phyloP scores from a whole-genome alignment of 2,797 vertebrate species.

The Pipistrellus pipistrellus region DNA sequence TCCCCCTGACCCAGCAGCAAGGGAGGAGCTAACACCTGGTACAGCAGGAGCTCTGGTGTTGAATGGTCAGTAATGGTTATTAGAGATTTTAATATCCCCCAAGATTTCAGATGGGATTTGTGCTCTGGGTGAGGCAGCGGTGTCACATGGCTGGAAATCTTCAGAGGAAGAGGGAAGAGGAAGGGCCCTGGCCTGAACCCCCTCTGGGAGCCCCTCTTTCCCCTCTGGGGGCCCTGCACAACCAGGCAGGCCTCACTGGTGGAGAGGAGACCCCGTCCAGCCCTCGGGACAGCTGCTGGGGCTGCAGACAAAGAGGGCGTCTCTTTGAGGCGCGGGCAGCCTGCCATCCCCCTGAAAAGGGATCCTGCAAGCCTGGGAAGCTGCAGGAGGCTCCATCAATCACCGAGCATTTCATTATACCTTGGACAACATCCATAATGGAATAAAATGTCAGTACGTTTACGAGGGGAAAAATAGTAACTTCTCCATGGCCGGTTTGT shows the following conservation, averaged over 20 bases:
- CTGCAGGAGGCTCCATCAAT: conserved; percentile 77
- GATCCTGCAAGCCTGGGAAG: conserved; percentile 51
- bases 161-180: neutral
- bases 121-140: neutral
- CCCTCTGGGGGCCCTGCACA: neutral
- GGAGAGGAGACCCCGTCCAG: neutral
- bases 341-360: conserved; percentile 79
- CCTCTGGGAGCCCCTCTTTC: neutral
- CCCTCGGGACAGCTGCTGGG: conserved; percentile 61
- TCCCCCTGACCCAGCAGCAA: neutral
- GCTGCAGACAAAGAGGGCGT: conserved; percentile 70
- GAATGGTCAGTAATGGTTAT: neutral
- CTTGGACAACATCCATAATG: conserved; percentile 84
- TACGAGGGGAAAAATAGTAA: conserved; percentile 82
- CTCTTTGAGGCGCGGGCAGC: conserved; percentile 72
- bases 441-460: conserved; percentile 84
- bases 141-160: neutral
- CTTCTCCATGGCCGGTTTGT: conserved; percentile 82
- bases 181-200: neutral
- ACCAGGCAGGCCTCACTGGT: neutral
- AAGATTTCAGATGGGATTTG: neutral
- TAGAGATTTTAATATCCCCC: neutral
- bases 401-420: conserved; percentile 81
- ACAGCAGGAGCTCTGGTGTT: neutral
- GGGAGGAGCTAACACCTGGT: neutral